Percentiles rank a stretch among this genome's conserved stretches.
Evolutionary conservation across 2,888 invertebrate species (phyloP).

Genomic region (Epistrophella euchroma): DNA sequence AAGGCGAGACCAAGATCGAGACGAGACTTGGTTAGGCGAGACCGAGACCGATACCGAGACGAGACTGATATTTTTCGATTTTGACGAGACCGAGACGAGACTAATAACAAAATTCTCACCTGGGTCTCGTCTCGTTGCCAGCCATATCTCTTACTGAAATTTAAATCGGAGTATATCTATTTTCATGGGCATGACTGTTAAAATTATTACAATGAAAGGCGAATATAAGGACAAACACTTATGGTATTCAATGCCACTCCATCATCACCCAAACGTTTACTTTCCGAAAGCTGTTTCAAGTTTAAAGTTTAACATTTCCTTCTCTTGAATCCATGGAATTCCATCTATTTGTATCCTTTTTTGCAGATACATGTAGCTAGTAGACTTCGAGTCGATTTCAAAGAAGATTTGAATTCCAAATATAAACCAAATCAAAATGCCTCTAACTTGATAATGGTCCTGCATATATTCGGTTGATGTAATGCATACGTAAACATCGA

Average conservation of each 20-base stretch:
- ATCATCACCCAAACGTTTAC: slow-evolving; percentile 63
- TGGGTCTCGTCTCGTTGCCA: too few relatives aligned
- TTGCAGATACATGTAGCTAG: background rate
- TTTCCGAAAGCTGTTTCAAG: slow-evolving; percentile 36
- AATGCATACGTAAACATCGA: slow-evolving; percentile 74
- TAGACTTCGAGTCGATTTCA: slow-evolving; percentile 36
- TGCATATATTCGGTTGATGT: slow-evolving; percentile 59
- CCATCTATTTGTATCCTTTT: slow-evolving; percentile 33
- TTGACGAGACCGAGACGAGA: too few relatives aligned
- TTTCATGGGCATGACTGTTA: background rate
- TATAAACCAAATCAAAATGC: slow-evolving; percentile 69
- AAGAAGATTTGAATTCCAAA: slow-evolving; percentile 67
- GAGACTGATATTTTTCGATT: too few relatives aligned
- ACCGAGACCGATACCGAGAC: too few relatives aligned
- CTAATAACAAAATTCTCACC: too few relatives aligned
- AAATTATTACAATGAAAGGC: slow-evolving; percentile 27
- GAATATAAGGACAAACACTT: slow-evolving; percentile 35
- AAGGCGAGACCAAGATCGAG: too few relatives aligned
- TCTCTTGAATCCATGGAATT: slow-evolving; percentile 19
- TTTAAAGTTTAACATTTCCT: slow-evolving; percentile 58
- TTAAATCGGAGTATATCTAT: background rate
- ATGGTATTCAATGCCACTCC: slow-evolving; percentile 62
- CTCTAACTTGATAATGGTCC: slow-evolving; percentile 64
- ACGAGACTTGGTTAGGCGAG: too few relatives aligned
- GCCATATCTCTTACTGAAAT: too few relatives aligned